A percentile compares a stretch with the other conserved stretches of the same genome.
Conservation (phyloP, 2,113 vertebrate genomes). For the Cephalopterus ornatus region DNA sequence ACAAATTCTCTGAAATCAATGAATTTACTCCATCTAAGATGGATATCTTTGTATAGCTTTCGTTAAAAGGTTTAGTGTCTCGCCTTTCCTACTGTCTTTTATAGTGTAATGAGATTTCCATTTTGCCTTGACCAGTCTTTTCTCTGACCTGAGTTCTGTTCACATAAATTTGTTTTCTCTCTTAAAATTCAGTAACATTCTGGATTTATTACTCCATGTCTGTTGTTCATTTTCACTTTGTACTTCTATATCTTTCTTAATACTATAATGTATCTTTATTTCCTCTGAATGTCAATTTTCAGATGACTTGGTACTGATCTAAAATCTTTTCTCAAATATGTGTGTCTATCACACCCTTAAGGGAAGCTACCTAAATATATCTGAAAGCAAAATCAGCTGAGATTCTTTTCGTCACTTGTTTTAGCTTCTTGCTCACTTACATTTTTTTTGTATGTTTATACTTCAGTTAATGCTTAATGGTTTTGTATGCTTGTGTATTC, state of each 20-base stretch:
- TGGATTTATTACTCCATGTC: background rate
- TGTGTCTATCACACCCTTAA: background rate
- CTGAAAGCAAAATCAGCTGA: background rate
- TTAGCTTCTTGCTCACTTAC: background rate
- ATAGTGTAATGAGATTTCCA: background rate
- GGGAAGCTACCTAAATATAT: background rate
- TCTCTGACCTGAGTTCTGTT: background rate
- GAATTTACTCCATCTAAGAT: background rate
- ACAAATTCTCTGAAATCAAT: background rate
- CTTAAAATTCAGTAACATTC: background rate
- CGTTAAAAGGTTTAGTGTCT: background rate
- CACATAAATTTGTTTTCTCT: background rate
- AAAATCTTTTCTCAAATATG: background rate
- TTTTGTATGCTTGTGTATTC: background rate
- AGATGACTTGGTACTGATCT: background rate
- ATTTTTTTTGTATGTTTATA: background rate
- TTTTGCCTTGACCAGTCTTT: background rate
- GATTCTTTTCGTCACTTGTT: background rate
- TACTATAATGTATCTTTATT: background rate
- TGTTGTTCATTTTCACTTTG: background rate
- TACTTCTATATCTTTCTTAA: background rate
- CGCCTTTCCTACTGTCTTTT: background rate
- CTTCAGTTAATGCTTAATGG: background rate
- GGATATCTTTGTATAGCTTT: background rate
- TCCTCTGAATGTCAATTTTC: background rate